Evolutionary conservation across 2,113 vertebrate genomes (phyloP).

Genomic region (Heterotilapia buettikoferi): DNA sequence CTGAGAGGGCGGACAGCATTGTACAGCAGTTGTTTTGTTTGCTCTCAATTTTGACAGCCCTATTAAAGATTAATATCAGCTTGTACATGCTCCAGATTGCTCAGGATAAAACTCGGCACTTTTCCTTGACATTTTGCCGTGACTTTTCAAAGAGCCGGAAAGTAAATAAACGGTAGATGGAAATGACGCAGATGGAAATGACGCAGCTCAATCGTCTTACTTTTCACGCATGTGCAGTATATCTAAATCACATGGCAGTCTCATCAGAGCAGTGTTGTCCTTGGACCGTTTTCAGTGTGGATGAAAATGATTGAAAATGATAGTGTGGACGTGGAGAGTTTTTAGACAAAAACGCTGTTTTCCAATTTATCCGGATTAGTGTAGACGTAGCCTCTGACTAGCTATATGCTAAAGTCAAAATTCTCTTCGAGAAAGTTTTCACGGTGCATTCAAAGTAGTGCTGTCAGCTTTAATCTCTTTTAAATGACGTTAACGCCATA

Average conservation of each 20-base stretch:
- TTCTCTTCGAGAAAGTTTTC: not conserved
- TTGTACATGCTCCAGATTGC: not conserved
- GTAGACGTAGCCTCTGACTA: not conserved
- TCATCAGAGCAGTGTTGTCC: not conserved
- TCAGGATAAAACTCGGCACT: not conserved
- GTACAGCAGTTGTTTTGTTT: not conserved
- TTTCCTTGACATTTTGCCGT: not conserved
- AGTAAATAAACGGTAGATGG: not conserved
- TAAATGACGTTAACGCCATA: not conserved
- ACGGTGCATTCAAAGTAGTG: not conserved
- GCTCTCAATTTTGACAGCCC: not conserved
- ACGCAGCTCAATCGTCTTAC: not conserved
- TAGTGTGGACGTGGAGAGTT: not conserved
- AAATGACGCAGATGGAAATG: not conserved
- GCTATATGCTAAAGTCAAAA: not conserved
- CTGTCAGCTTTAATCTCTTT: not conserved
- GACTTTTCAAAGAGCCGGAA: not conserved
- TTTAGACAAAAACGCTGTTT: not conserved
- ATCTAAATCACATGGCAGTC: not conserved
- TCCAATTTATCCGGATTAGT: not conserved
- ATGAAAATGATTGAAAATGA: not conserved
- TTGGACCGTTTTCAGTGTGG: not conserved
- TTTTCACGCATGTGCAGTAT: not conserved
- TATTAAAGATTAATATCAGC: not conserved
- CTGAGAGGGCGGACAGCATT: not conserved